Evolutionary conservation across 2,797 vertebrate genomes (phyloP).

Genomic region (Acrossocheilus fasciatus): DNA sequence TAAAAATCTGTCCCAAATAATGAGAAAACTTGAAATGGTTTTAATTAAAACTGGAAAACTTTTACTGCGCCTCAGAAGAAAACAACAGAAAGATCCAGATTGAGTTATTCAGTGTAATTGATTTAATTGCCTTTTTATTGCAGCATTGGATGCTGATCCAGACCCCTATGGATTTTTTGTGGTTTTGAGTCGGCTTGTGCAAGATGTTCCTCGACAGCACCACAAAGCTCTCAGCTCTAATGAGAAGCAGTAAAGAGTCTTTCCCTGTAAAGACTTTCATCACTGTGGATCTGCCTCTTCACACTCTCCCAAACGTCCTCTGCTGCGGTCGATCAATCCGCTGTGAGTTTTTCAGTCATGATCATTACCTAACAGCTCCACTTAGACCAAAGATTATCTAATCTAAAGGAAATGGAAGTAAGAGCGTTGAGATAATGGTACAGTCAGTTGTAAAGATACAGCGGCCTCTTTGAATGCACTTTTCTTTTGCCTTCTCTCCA

Average conservation of each 20-base stretch:
- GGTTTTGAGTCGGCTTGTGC: slow-evolving; percentile 7
- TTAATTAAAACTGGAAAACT: not conserved
- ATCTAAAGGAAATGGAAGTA: slow-evolving; percentile 38
- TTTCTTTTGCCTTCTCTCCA: not conserved
- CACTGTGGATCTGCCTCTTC: not conserved
- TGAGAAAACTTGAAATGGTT: not conserved
- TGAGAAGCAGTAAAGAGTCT: slow-evolving; percentile 45
- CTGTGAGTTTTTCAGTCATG: not conserved
- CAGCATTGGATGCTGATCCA: not conserved
- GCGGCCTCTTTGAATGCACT: not conserved
- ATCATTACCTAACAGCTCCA: slow-evolving; percentile 24
- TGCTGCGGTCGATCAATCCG: not conserved
- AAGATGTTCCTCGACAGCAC: slow-evolving; percentile 40
- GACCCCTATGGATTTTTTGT: slow-evolving; percentile 4
- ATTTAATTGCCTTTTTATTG: slow-evolving; percentile 38
- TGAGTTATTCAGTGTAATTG: slow-evolving; percentile 2
- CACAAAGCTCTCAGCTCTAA: slow-evolving; percentile 26
- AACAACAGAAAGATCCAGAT: slow-evolving; percentile 23
- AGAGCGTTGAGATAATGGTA: not conserved
- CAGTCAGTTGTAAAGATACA: slow-evolving; percentile 28
- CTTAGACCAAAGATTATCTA: slow-evolving; percentile 23
- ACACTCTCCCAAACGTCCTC: not conserved
- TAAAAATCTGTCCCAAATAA: not conserved
- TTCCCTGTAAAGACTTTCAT: not conserved
- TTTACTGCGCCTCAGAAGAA: slow-evolving; percentile 7